phyloP scores from a whole-genome alignment of 1,140 invertebrate species.

The Drosophila tristis region DNA sequence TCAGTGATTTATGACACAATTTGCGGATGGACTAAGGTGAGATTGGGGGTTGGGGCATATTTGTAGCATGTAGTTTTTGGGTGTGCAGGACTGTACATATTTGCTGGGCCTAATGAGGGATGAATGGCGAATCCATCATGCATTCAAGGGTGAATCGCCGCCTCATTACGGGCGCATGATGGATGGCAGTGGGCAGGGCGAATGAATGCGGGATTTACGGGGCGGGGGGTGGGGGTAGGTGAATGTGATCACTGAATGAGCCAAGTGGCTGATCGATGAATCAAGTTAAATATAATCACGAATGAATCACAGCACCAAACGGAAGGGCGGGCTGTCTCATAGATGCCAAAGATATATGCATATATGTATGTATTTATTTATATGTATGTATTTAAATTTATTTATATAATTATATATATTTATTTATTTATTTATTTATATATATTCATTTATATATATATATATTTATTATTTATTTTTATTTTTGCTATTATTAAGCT shows the following conservation, averaged over 20 bases:
- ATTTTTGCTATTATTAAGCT: too few species aligned
- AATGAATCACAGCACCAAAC: slow-evolving; percentile 10
- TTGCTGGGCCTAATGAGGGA: slow-evolving; percentile 6
- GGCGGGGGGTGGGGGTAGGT: too few species aligned
- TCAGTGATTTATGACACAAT: slow-evolving; percentile 71
- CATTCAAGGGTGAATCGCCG: not conserved
- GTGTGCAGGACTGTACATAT: slow-evolving; percentile 6
- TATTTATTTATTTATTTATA: too few species aligned
- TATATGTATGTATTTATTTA: too few species aligned
- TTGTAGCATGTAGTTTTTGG: not conserved
- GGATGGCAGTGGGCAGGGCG: too few species aligned
- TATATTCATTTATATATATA: too few species aligned
- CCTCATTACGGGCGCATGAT: too few species aligned
- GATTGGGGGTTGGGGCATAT: not conserved
- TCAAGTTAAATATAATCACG: too few species aligned
- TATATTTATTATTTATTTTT: too few species aligned
- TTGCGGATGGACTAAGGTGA: slow-evolving; percentile 12
- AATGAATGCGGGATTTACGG: too few species aligned
- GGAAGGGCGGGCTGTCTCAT: not conserved
- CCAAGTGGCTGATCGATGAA: not conserved
- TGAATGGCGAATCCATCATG: slow-evolving; percentile 21
- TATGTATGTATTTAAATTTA: too few species aligned
- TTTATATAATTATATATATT: too few species aligned
- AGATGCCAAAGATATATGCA: not conserved
- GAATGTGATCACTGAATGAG: not conserved